phyloP scores from a whole-genome alignment of 2,888 invertebrate genomes.

The Agonopterix arenella region DNA sequence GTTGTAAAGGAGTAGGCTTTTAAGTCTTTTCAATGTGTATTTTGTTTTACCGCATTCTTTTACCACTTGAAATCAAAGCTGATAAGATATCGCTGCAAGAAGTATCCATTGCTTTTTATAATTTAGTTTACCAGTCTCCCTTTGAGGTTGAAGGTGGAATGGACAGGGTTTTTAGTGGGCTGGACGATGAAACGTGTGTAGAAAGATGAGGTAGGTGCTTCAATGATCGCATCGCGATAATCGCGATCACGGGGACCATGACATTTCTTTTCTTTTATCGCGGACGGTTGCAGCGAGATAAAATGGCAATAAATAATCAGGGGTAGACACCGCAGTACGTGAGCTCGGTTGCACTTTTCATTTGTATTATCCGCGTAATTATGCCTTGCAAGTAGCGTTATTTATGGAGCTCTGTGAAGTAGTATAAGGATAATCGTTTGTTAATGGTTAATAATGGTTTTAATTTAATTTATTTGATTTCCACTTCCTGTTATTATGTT shows the following conservation, averaged over 20 bases:
- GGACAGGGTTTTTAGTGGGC: conserved; percentile 15
- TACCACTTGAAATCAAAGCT: neutral
- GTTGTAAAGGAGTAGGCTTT: conserved; percentile 46
- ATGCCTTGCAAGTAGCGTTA: conserved; percentile 47
- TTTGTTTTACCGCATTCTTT: conserved; percentile 42
- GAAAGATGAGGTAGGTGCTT: conserved; percentile 35
- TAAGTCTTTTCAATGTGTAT: conserved; percentile 54
- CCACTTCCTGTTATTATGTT: neutral
- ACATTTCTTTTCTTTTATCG: conserved; percentile 73
- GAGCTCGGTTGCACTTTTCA: conserved; percentile 62
- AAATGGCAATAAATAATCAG: conserved; percentile 69
- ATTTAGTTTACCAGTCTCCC: neutral
- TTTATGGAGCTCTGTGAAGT: conserved; percentile 35
- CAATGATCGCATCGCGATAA: conserved; percentile 67
- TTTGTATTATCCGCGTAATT: conserved; percentile 67
- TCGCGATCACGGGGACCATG: conserved; percentile 63
- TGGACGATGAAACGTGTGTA: conserved; percentile 4
- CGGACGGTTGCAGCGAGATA: conserved; percentile 63
- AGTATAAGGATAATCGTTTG: conserved; percentile 42
- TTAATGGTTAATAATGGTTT: conserved; percentile 37
- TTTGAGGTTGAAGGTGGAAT: conserved; percentile 16
- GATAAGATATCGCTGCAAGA: neutral
- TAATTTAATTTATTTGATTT: conserved; percentile 36
- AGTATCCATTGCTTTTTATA: conserved; percentile 24
- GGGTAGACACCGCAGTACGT: conserved; percentile 55